Base-by-base conservation (phyloP, 2,797 vertebrate genomes). In the Gymnoscopelus braueri region DNA sequence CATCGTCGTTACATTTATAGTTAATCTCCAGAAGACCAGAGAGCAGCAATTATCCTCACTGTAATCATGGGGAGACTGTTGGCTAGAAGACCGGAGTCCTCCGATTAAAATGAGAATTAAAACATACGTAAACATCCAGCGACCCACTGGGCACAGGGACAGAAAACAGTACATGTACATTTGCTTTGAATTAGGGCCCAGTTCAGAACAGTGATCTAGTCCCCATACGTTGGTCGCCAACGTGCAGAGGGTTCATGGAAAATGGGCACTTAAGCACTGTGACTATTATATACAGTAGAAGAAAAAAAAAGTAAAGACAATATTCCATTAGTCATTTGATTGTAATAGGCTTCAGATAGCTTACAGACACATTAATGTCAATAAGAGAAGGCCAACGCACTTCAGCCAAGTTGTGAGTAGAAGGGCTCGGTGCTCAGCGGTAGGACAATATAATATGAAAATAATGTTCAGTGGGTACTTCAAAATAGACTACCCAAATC, bases 161-260 rank as follows among this genome's bases (percentile, higher is more conserved):
- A 67, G 59, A 57, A 78, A 62, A 48, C 54, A 57, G 77, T 74
- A 62, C 51, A 35, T 69, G 61, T 2, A 59, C 78, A 84, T 85
- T 88, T 86, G 84, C 85, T 86, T 83, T 83, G 68, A 87, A 89
- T 88, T 87, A 87, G 63, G 63, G 73, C 69, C 8, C 60, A 72
- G 55, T 74, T 65, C 78, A 79, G 80, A 88, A 77, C 77, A 78
- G 79, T 88, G 77, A 89, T 66, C 76, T 83, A 77, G 70, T 29
- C 10, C 7, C 19, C 77, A 75, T 49, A 71, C 75, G 81, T 81
- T 79, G 48, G 72, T 73, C 70, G 68, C 10, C 56, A 63, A 56
- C 77, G 56, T 74, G 70, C 72, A 77, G 86, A 65, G 78, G 65
- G 72, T 66, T 81, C 78, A 79, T 55, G 60, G 49, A 15, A 51